Evolutionary conservation across 2,888 invertebrate species (phyloP), one percentile per base, ranked within the genome.

Genomic region (Nephrocerus scutellatus): DNA sequence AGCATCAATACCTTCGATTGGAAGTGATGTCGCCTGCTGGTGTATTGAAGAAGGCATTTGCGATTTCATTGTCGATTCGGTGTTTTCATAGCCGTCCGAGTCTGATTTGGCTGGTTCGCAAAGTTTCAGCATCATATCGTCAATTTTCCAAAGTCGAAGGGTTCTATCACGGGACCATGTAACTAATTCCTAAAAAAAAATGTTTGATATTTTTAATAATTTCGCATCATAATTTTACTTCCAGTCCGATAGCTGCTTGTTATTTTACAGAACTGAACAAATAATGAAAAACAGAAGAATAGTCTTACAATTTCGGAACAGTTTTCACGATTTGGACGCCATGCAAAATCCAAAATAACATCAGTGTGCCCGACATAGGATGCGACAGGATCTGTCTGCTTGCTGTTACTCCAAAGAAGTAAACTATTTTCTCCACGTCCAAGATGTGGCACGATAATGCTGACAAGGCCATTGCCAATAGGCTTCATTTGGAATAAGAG

Each of bases 101-200:
- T 75, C 75, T 42, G 79, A 54, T 66, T 73, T 58, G 71, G 73
- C 48, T 53, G 73, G 60, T 35, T 68, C 68, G 61, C 88, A 88
- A 57, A 86, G 71, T 70, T 88, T 88, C 52, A 90, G 79, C 46
- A 93, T 71, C 43, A 82, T 80, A 25, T 85, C 80, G 61, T 90
- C 89, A 57, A 93, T 85, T 57, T 82, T 80, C 88, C 93, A 95
- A 15, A 93, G 80, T 36, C 93, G 75, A 24, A 96, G 72, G 10
- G 84, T 88, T 60, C 93, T 91, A 72, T 96, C 95, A 59, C 89
- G 81, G 0, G 91, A 91, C 95, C 95, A 96, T 3, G 93, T 93
- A 1, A 95, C 82, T 30, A 96, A 71, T 62, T 95, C 89, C 62
- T 60, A 47, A 9, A 30, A 33, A 22, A n/a, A n/a, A n/a, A n/a